A percentile compares a stretch with the other conserved stretches of the same genome.
Conservation (phyloP, 2,888 invertebrate species). For the Pyrgus malvae region DNA sequence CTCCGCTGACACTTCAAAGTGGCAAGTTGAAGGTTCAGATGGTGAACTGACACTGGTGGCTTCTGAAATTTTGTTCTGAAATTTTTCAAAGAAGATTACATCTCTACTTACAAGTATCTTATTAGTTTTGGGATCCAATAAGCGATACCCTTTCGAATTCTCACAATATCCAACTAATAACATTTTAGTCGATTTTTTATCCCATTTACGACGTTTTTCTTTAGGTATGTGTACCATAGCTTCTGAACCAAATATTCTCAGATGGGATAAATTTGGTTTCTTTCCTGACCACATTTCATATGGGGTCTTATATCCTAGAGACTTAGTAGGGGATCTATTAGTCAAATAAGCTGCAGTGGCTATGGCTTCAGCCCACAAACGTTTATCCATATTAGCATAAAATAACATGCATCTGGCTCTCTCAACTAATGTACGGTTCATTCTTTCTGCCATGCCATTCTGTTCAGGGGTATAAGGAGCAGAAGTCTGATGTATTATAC, state of each 20-base stretch:
- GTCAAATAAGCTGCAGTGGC: too few species aligned
- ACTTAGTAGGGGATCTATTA: too few species aligned
- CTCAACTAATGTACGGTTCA: slow-evolving; percentile 34
- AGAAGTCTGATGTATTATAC: neutral
- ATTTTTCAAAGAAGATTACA: neutral
- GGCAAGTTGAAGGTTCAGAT: too few species aligned
- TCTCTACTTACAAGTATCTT: neutral
- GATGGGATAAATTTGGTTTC: neutral
- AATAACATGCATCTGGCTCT: slow-evolving; percentile 27
- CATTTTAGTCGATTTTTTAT: neutral
- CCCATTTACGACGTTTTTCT: slow-evolving; percentile 8
- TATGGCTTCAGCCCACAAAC: slow-evolving; percentile 3
- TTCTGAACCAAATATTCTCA: neutral
- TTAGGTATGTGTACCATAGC: slow-evolving; percentile 14
- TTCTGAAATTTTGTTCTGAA: too few species aligned
- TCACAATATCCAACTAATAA: slow-evolving; percentile 1
- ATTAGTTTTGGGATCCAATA: neutral
- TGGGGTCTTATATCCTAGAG: neutral
- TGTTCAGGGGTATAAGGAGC: neutral
- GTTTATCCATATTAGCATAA: slow-evolving; percentile 14
- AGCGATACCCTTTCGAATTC: neutral
- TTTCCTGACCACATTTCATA: neutral
- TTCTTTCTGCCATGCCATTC: slow-evolving; percentile 39
- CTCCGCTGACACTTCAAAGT: too few species aligned
- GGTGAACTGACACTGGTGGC: too few species aligned